Conservation (phyloP, 2,888 invertebrate species). For the Yponomeuta malinellus region DNA sequence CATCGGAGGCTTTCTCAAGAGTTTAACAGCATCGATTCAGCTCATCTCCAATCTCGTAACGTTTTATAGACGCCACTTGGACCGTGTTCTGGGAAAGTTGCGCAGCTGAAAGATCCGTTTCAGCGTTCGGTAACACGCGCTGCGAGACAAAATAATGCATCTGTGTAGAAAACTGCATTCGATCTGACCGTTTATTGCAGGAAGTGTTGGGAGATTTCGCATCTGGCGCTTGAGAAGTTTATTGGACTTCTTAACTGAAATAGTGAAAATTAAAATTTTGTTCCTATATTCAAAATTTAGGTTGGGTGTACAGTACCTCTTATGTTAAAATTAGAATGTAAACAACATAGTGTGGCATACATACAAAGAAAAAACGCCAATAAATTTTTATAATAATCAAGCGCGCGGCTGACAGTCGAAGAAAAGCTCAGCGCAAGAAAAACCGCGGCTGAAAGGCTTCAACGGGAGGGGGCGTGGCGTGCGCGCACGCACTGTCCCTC, state of each 20-base stretch:
- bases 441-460: conserved; percentile 42
- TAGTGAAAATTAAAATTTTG: not conserved
- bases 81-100: conserved; percentile 16
- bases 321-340: too few species aligned
- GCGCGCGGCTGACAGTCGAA: not conserved
- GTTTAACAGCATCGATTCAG: conserved; percentile 12
- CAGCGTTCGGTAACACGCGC: conserved; percentile 8
- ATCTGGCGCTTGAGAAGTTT: not conserved
- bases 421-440: conserved; percentile 37
- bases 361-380: too few species aligned
- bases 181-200: not conserved
- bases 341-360: too few species aligned
- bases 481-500: conserved; percentile 37
- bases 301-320: too few species aligned
- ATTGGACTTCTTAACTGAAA: not conserved
- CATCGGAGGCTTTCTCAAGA: conserved; percentile 57
- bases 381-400: not conserved
- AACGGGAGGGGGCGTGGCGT: conserved; percentile 61
- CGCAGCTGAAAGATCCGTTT: conserved; percentile 15
- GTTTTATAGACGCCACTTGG: conserved; percentile 38
- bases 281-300: too few species aligned
- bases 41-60: conserved; percentile 25
- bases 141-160: not conserved
- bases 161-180: conserved; percentile 3
- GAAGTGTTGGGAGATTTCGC: not conserved